Evolutionary conservation across 2,797 vertebrate genomes (phyloP).

Genomic region (Xiphophorus birchmanni): DNA sequence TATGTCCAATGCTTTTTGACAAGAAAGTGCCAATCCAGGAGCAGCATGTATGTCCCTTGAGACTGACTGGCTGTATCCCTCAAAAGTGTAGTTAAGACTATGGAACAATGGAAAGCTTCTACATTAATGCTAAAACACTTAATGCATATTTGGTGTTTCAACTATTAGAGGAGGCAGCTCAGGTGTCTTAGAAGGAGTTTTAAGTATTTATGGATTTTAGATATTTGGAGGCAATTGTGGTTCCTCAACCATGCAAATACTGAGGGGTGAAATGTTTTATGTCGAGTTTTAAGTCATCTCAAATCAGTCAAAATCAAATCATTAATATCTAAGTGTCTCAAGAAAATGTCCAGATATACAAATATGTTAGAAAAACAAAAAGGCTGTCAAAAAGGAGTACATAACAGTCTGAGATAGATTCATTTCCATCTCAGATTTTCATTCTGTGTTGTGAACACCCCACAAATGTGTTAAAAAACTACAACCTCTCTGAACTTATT

Average conservation of each 20-base stretch:
- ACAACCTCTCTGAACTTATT: slow-evolving; percentile 24
- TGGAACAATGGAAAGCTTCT: background rate
- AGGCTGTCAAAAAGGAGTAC: too few relatives aligned
- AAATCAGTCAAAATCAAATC: too few relatives aligned
- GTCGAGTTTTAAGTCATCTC: too few relatives aligned
- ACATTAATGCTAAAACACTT: background rate
- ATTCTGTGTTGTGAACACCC: slow-evolving; percentile 15
- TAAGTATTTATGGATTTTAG: background rate
- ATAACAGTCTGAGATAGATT: background rate
- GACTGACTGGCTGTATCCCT: background rate
- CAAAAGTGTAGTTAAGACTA: background rate
- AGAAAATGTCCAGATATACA: too few relatives aligned
- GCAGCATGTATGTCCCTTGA: background rate
- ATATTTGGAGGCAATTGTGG: background rate
- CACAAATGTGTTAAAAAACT: slow-evolving; percentile 22
- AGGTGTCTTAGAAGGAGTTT: background rate
- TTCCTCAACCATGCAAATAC: background rate
- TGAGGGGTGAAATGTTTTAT: too few relatives aligned
- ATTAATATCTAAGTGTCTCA: too few relatives aligned
- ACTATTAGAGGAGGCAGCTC: background rate
- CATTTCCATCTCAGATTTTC: slow-evolving; percentile 6
- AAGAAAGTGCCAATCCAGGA: too few relatives aligned
- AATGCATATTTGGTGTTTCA: background rate
- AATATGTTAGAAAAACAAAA: too few relatives aligned
- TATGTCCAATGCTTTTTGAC: too few relatives aligned